phyloP scores from a whole-genome alignment of 2,113 vertebrate genomes.

The Odontophorus gujanensis region DNA sequence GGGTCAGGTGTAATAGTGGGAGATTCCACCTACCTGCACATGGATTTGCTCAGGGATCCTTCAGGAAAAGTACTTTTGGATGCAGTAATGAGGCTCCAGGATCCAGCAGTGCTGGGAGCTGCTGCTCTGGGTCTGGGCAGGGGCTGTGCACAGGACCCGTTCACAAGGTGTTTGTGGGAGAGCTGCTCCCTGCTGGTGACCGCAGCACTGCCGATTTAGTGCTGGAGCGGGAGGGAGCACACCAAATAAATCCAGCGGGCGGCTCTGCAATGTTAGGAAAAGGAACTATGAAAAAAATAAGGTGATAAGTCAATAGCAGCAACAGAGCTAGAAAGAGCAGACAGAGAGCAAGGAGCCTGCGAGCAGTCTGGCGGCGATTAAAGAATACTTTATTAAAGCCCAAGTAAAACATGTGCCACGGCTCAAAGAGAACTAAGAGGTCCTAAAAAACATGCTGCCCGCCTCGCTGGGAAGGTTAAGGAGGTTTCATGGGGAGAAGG shows the following conservation, averaged over 20 bases:
- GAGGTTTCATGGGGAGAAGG: slow-evolving; percentile 49
- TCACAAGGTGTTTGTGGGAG: slow-evolving; percentile 69
- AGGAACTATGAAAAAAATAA: slow-evolving; percentile 61
- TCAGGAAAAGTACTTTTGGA: not conserved
- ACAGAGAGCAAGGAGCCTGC: slow-evolving; percentile 32
- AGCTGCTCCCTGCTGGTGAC: slow-evolving; percentile 47
- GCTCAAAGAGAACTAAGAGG: slow-evolving; percentile 21
- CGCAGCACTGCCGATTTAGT: slow-evolving; percentile 48
- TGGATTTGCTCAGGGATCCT: not conserved
- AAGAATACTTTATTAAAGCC: slow-evolving; percentile 43
- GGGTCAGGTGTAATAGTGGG: not conserved
- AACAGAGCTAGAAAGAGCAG: not conserved
- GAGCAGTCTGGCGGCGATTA: slow-evolving; percentile 38
- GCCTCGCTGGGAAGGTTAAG: slow-evolving; percentile 39
- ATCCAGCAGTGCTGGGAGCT: not conserved
- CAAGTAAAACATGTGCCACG: slow-evolving; percentile 35
- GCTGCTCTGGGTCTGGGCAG: not conserved
- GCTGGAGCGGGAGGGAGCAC: slow-evolving; percentile 61
- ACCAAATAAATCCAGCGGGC: slow-evolving; percentile 66
- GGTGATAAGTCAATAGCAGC: slow-evolving; percentile 65
- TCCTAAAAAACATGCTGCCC: slow-evolving; percentile 44
- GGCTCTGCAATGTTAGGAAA: slow-evolving; percentile 51
- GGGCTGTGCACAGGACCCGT: not conserved
- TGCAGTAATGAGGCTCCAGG: not conserved
- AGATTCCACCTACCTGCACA: not conserved